These are phyloP conservation scores for Gymnocephalus cernua DNA, from an alignment of 2,113 vertebrate species.

Conservation along the genomic window DNA sequence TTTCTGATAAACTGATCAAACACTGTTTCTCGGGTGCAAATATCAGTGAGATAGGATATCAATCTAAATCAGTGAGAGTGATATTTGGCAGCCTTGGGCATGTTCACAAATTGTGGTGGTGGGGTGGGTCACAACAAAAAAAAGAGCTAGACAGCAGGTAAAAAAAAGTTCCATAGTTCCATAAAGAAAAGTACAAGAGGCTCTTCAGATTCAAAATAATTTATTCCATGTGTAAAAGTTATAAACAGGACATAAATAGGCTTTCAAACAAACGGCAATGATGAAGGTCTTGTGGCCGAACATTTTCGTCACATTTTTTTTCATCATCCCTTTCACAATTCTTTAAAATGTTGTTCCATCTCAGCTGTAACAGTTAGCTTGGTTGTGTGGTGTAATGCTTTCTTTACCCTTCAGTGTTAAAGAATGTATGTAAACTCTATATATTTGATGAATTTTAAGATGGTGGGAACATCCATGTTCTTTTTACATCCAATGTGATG, in stretches of 20 bases:
- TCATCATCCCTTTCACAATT: not conserved
- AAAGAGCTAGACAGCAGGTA: not conserved
- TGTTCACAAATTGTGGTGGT: not conserved
- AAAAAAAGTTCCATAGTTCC: not conserved
- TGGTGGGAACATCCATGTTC: too few relatives aligned
- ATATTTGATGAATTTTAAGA: too few relatives aligned
- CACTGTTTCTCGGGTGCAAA: not conserved
- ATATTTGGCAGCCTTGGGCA: not conserved
- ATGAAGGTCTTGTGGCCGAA: not conserved
- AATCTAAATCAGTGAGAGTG: not conserved
- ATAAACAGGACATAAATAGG: not conserved
- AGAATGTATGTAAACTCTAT: not conserved
- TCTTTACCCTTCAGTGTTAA: not conserved
- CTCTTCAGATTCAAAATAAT: not conserved
- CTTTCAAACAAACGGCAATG: not conserved
- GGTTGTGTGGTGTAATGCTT: not conserved
- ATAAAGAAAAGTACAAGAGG: not conserved
- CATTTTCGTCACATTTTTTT: not conserved
- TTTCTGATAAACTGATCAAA: not conserved
- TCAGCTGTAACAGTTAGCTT: not conserved
- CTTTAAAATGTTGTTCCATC: not conserved
- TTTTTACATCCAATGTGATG: too few relatives aligned
- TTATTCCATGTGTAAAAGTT: not conserved
- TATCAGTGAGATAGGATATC: not conserved
- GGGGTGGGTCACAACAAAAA: not conserved